Evolutionary conservation across 2,888 invertebrate species (phyloP).

Genomic region (Steinernema hermaphroditum): DNA sequence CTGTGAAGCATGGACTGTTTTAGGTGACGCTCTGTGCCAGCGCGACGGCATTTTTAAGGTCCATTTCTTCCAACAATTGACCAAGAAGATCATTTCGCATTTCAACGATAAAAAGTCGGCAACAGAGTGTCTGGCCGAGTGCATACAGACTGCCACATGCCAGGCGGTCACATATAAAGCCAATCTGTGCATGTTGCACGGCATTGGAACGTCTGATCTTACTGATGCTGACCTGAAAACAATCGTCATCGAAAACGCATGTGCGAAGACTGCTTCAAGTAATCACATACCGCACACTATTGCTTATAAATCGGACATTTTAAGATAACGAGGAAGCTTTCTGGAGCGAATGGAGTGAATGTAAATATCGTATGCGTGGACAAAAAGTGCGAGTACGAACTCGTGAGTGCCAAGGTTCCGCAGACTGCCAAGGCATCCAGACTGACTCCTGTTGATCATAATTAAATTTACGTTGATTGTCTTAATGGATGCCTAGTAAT

Average conservation of each 20-base stretch:
- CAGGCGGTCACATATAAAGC: constrained; percentile 19
- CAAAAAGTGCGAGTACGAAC: constrained; percentile 20
- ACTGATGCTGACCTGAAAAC: constrained; percentile 6
- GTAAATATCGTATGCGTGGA: constrained; percentile 16
- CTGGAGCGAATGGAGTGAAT: constrained; percentile 27
- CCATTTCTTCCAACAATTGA: constrained; percentile 28
- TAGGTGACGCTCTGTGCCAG: constrained; percentile 16
- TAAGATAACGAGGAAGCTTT: constrained; percentile 18
- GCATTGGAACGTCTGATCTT: not conserved
- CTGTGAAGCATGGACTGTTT: not conserved
- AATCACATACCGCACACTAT: too few relatives aligned
- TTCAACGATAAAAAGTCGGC: constrained; percentile 15
- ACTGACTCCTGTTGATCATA: not conserved
- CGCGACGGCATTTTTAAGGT: constrained; percentile 15
- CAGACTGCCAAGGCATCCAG: constrained; percentile 12
- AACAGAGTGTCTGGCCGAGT: constrained; percentile 2
- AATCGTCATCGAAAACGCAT: constrained; percentile 25
- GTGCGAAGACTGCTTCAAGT: not conserved
- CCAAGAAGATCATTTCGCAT: constrained; percentile 11
- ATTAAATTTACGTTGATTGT: too few relatives aligned
- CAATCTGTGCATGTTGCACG: constrained; percentile 23
- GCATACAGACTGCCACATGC: constrained; percentile 12
- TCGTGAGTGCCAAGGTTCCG: not conserved
- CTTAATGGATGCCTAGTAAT: not conserved
- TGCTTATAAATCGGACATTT: not conserved